These are phyloP conservation scores for Diogma glabrata DNA, from an alignment of 2,888 invertebrate genomes.

Conservation along the genomic window DNA sequence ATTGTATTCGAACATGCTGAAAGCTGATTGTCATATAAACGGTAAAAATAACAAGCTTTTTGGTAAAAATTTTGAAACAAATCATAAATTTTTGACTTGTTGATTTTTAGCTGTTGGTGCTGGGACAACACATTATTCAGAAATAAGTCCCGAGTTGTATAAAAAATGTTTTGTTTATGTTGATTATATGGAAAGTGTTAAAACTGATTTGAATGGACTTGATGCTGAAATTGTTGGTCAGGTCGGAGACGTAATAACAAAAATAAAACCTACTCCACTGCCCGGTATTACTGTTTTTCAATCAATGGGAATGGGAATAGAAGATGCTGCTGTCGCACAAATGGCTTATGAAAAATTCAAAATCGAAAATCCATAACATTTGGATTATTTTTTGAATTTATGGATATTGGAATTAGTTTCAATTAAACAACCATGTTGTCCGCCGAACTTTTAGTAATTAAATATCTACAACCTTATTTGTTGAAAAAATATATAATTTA, in stretches of 20 bases:
- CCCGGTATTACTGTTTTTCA: conserved; percentile 45
- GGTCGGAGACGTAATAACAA: conserved; percentile 42
- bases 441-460: too few relatives aligned
- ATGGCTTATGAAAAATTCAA: conserved; percentile 23
- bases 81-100: neutral
- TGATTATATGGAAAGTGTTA: conserved; percentile 41
- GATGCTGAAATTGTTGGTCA: conserved; percentile 42
- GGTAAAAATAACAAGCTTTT: conserved; percentile 31
- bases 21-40: conserved; percentile 47
- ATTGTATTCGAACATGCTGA: conserved; percentile 40
- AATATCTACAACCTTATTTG: too few relatives aligned
- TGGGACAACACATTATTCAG: conserved; percentile 38
- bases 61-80: neutral
- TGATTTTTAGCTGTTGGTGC: conserved; percentile 45
- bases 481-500: too few relatives aligned
- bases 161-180: conserved; percentile 40
- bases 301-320: conserved; percentile 47
- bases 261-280: conserved; percentile 26
- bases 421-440: too few relatives aligned
- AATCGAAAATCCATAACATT: too few relatives aligned
- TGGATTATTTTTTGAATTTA: too few relatives aligned
- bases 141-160: conserved; percentile 43
- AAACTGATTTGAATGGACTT: conserved; percentile 39
- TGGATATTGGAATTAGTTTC: too few relatives aligned
- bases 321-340: conserved; percentile 47